These are phyloP conservation scores for Naja naja DNA, from an alignment of 2,113 vertebrate species.

Conservation along the genomic window DNA sequence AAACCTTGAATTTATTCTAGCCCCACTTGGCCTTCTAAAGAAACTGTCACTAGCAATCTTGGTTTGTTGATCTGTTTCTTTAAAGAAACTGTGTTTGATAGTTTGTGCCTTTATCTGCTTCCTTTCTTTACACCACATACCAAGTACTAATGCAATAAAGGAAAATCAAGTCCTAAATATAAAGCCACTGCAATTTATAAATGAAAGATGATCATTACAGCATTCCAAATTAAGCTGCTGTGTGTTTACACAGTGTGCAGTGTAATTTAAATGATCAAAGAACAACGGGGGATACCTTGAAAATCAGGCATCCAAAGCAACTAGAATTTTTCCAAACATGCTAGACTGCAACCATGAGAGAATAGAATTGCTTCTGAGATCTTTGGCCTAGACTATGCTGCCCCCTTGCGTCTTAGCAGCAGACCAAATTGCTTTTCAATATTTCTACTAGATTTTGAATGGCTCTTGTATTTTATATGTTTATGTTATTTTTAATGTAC, in stretches of 20 bases:
- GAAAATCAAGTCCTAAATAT: neutral
- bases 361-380: neutral
- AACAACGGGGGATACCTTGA: conserved; percentile 13
- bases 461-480: neutral
- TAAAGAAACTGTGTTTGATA: conserved; percentile 42
- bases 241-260: conserved; percentile 13
- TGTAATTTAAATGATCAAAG: conserved; percentile 37
- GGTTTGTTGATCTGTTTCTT: conserved; percentile 15
- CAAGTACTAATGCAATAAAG: conserved; percentile 27
- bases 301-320: conserved; percentile 36
- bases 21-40: conserved; percentile 22
- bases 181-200: conserved; percentile 31
- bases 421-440: neutral
- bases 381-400: conserved; percentile 35
- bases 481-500: neutral
- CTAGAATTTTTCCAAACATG: neutral
- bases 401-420: conserved; percentile 64
- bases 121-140: conserved; percentile 26
- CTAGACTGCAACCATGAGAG: neutral
- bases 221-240: conserved; percentile 32
- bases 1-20: neutral
- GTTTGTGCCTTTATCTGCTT: neutral
- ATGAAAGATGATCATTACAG: neutral
- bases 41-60: conserved; percentile 40
- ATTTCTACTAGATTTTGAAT: neutral